Evolutionary conservation across 2,113 vertebrate genomes (phyloP).

Genomic region (Pycnonotus jocosus): DNA sequence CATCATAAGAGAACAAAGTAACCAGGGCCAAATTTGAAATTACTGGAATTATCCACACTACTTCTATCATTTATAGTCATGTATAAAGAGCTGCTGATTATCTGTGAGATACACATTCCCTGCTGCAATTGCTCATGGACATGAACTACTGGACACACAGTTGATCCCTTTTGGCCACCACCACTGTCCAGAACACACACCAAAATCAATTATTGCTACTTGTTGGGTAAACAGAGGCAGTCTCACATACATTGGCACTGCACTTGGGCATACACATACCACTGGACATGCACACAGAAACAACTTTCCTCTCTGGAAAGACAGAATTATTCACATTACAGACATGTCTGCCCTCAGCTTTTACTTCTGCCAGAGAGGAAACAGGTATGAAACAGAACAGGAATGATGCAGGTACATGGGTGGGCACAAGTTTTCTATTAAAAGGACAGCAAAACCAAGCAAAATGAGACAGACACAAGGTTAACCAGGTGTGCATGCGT

Average conservation of each 20-base stretch:
- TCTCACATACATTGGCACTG: not conserved
- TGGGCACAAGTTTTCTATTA: not conserved
- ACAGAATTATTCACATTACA: conserved; percentile 3
- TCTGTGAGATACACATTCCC: not conserved
- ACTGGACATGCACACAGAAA: not conserved
- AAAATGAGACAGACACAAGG: not conserved
- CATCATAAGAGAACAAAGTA: not conserved
- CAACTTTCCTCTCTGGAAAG: conserved; percentile 41
- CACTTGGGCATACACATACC: not conserved
- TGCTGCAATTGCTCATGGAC: not conserved
- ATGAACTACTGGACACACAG: not conserved
- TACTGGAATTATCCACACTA: conserved; percentile 19
- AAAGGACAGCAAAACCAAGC: conserved; percentile 11
- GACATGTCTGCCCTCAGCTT: conserved; percentile 28
- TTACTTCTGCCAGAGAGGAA: conserved; percentile 29
- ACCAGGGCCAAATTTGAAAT: conserved; percentile 5
- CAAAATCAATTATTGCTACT: conserved; percentile 23
- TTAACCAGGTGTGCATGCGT: conserved; percentile 35
- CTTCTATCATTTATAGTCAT: not conserved
- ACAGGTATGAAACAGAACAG: conserved; percentile 36
- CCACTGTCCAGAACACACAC: not conserved
- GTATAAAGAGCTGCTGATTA: not conserved
- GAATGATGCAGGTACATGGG: not conserved
- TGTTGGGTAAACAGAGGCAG: conserved; percentile 35
- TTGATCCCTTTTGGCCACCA: not conserved